A percentile compares a stretch with the other conserved stretches of the same genome.
Conservation (phyloP, 2,797 vertebrate species). For the Argyrosomus regius region DNA sequence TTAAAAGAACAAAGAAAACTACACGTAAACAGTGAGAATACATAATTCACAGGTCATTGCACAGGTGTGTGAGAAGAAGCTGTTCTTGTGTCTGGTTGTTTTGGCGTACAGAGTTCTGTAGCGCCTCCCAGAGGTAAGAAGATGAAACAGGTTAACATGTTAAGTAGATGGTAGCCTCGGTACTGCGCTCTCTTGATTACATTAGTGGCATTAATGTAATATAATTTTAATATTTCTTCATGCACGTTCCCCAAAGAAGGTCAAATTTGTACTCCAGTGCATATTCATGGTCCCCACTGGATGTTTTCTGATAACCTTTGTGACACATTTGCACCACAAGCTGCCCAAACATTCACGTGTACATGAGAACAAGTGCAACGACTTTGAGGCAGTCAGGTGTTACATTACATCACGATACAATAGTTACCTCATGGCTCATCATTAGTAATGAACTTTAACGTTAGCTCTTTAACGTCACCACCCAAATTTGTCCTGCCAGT, state of each 20-base stretch:
- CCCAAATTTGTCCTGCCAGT: not conserved
- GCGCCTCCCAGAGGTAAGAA: no score
- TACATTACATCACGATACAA: not conserved
- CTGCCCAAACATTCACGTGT: not conserved
- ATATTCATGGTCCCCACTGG: not conserved
- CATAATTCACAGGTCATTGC: no score
- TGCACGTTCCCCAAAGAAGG: not conserved
- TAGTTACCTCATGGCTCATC: not conserved
- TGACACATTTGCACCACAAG: not conserved
- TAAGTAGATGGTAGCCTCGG: no score
- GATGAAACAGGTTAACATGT: no score
- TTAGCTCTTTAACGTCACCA: not conserved
- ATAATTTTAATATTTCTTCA: not conserved
- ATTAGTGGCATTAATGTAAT: not conserved
- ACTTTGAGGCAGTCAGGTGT: not conserved
- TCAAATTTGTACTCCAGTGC: not conserved
- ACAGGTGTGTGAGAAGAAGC: no score
- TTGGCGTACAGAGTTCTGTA: no score
- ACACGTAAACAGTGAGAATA: no score
- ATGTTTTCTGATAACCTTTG: not conserved
- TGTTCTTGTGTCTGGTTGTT: no score
- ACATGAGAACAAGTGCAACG: not conserved
- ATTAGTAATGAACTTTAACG: not conserved
- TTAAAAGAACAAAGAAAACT: no score
- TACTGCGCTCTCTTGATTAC: no score